Conservation (phyloP, 1,140 invertebrate genomes). For the Pteromalus puparum region DNA sequence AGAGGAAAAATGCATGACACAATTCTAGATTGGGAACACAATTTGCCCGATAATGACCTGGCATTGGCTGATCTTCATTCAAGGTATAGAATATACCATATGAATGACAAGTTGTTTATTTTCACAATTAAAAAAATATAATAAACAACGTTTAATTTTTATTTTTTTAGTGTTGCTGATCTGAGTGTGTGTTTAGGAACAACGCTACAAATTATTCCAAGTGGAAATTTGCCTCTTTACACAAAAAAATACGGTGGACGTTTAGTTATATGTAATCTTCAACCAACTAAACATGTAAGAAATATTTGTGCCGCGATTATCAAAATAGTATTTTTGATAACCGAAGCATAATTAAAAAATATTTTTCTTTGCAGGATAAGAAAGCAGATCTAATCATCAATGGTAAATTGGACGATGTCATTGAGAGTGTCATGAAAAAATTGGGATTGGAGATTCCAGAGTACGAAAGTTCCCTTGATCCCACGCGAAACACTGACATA, state of each 20-base stretch:
- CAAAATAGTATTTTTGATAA: not conserved
- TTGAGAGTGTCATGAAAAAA: conserved; percentile 85
- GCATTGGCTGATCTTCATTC: conserved; percentile 91
- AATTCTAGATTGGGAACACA: conserved; percentile 99
- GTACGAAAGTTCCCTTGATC: conserved; percentile 82
- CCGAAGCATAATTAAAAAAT: conserved; percentile 3
- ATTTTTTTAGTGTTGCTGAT: conserved; percentile 85
- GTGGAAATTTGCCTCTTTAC: conserved; percentile 93
- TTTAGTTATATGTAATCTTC: conserved; percentile 96
- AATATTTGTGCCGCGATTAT: not conserved
- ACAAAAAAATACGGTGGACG: conserved; percentile 92
- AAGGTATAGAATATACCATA: conserved; percentile 77
- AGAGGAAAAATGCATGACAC: conserved; percentile 93
- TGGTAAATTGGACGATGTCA: conserved; percentile 91
- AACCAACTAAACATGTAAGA: conserved; percentile 96
- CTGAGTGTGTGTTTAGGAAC: conserved; percentile 96
- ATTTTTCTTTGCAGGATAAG: conserved; percentile 83
- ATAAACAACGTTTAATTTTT: conserved; percentile 16
- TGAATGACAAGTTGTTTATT: not conserved
- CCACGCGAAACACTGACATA: conserved; percentile 76
- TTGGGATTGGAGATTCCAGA: conserved; percentile 83
- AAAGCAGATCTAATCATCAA: conserved; percentile 94
- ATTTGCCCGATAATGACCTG: conserved; percentile 93
- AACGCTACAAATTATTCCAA: conserved; percentile 97
- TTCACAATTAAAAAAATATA: not conserved